Conservation (phyloP, 2,797 vertebrate genomes). For the Sebastes dallii region DNA sequence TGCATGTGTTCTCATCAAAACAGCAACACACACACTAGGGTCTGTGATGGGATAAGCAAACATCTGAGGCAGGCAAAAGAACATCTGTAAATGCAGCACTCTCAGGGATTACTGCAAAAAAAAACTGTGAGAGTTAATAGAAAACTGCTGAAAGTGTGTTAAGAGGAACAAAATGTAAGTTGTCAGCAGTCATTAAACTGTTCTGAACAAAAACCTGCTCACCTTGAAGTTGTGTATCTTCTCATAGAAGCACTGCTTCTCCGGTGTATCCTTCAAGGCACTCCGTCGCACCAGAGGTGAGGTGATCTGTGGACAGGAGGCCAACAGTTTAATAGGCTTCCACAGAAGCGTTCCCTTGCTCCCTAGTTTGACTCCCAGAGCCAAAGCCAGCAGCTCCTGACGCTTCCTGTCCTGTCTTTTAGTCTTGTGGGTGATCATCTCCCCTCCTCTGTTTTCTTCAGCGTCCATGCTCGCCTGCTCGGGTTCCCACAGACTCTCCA, state of each 20-base stretch:
- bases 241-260: conserved; percentile 95
- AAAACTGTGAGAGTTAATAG: not conserved
- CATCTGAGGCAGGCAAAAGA: conserved; percentile 12
- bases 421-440: conserved; percentile 84
- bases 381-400: conserved; percentile 93
- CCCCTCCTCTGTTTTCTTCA: conserved; percentile 72
- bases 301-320: conserved; percentile 96
- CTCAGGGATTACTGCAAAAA: not conserved
- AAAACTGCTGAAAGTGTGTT: not conserved
- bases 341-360: conserved; percentile 88
- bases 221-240: conserved; percentile 99
- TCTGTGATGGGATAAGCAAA: conserved; percentile 15
- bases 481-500: conserved; percentile 81
- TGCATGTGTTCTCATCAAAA: conserved; percentile 60
- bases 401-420: conserved; percentile 88
- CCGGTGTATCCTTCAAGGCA: conserved; percentile 88
- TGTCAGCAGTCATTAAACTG: not conserved
- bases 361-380: conserved; percentile 92
- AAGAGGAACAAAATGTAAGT: not conserved
- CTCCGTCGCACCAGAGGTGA: conserved; percentile 92
- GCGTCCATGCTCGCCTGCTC: conserved; percentile 61
- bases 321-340: conserved; percentile 97
- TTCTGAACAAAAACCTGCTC: conserved; percentile 60
- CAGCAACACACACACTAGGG: not conserved
- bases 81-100: not conserved